Base-by-base conservation (phyloP, 2,797 vertebrate species). In the Pseudochaenichthys georgianus region DNA sequence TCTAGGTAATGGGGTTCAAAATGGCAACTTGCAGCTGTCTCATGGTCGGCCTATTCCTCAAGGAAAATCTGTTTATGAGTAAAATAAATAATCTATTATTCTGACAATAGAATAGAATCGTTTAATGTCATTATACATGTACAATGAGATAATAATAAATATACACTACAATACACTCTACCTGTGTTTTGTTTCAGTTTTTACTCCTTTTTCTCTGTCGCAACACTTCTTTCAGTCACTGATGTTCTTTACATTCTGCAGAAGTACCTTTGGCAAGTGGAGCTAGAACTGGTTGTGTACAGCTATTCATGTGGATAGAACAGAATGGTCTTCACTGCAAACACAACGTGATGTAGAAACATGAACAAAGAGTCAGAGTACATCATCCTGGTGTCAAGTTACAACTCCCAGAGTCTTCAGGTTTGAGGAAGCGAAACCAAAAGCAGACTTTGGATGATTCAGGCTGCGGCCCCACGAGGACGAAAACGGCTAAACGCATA, bases 1-100 rank as follows among this genome's bases (percentile, higher is more conserved):
- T 52, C 41, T 53, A 31, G 16, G n/a, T 64, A 53, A 57, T 73
- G 63, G 51, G 2, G 17, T 54, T 63, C 5, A 53, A 67, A 72
- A 51, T 67, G 31, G 19, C 43, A 50, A 69, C 58, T 17, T 50
- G 31, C 55, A 61, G 68, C 42, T 42, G 34, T 55, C 63, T 52
- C 15, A 11, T n/a, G 19, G 38, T 41, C 16, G n/a, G 43, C 10
- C n/a, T 23, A 17, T 41, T 66, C 38, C 60, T 60, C 3, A 12
- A 23, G 2, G 55, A 4, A 74, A 19, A 54, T 38, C 47, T 51
- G 34, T 43, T 12, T 48, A 12, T 15, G 31, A 42, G 41, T 16
- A n/a, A n/a, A 55, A 23, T 23, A 54, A 67, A 38, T 5, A 41
- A 31, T 63, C 19, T 47, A 28, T 34, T 64, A 31, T 13, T 28